Percentiles rank a stretch among this genome's conserved stretches.
These are phyloP conservation scores for Sparidentex hasta DNA, from an alignment of 2,797 vertebrate genomes.

Conservation along the genomic window DNA sequence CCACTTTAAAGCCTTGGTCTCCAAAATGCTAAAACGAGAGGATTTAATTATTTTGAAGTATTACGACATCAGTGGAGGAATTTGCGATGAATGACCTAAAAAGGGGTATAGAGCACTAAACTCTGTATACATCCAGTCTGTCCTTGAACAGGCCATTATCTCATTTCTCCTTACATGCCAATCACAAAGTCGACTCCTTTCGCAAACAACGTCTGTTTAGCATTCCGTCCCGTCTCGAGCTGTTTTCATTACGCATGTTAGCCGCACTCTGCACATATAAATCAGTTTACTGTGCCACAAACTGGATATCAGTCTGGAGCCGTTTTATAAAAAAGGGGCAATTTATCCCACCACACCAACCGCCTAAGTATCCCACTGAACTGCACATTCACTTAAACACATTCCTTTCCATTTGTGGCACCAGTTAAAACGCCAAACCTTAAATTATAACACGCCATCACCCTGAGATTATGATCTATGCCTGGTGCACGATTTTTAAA, in stretches of 20 bases:
- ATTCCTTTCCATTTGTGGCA: conserved; percentile 54
- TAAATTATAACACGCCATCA: conserved; percentile 25
- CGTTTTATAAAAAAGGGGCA: conserved; percentile 54
- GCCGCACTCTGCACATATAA: conserved; percentile 60
- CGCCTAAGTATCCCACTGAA: conserved; percentile 41
- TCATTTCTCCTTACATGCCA: conserved; percentile 53
- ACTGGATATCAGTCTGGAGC: conserved; percentile 45
- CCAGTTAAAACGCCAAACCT: conserved; percentile 31
- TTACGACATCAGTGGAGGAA: conserved; percentile 33
- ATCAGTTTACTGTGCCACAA: conserved; percentile 60
- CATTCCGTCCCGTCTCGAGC: conserved; percentile 41
- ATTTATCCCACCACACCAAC: conserved; percentile 45
- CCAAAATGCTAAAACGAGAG: conserved; percentile 45
- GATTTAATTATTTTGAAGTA: conserved; percentile 41
- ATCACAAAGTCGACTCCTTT: conserved; percentile 44
- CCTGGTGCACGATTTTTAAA: conserved; percentile 5
- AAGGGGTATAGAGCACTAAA: conserved; percentile 15
- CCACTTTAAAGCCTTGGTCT: conserved; percentile 39
- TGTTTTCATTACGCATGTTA: conserved; percentile 58
- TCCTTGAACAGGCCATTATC: conserved; percentile 44
- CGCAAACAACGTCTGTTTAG: conserved; percentile 53
- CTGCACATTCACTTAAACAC: conserved; percentile 39
- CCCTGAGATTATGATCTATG: conserved; percentile 1
- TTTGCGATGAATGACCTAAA: conserved; percentile 28
- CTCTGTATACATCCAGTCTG: conserved; percentile 11